Evolutionary conservation across 2,797 vertebrate genomes (phyloP).

Genomic region (Eremophila alpestris): DNA sequence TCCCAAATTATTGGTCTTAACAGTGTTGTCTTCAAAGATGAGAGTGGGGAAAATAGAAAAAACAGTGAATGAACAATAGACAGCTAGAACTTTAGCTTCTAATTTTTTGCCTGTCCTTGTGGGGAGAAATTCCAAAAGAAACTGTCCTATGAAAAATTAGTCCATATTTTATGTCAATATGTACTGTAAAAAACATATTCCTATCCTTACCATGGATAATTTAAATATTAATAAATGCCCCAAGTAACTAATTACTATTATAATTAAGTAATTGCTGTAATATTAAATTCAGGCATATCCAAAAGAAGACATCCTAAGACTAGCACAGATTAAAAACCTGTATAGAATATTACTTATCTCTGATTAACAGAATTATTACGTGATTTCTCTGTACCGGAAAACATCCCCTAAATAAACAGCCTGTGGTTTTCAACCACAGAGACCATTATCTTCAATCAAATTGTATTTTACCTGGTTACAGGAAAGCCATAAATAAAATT

Average conservation of each 20-base stretch:
- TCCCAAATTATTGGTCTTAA: neutral
- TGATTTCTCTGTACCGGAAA: neutral
- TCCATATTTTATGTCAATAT: neutral
- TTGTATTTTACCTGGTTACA: neutral
- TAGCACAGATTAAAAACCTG: neutral
- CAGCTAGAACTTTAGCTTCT: neutral
- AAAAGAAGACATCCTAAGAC: neutral
- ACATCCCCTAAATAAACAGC: neutral
- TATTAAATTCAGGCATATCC: neutral
- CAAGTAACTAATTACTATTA: neutral
- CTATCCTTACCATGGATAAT: neutral
- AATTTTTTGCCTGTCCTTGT: neutral
- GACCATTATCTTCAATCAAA: neutral
- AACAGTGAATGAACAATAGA: neutral
- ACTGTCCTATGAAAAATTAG: neutral
- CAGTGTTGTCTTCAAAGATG: neutral
- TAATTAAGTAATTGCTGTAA: neutral
- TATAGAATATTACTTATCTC: neutral
- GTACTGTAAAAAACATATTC: neutral
- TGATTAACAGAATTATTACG: neutral
- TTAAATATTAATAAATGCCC: neutral
- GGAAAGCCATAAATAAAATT: neutral
- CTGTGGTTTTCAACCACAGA: neutral
- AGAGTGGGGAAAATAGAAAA: accelerated
- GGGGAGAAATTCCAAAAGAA: neutral